Base-by-base conservation (phyloP, 2,888 invertebrate species). In the Tipula vernalis region DNA sequence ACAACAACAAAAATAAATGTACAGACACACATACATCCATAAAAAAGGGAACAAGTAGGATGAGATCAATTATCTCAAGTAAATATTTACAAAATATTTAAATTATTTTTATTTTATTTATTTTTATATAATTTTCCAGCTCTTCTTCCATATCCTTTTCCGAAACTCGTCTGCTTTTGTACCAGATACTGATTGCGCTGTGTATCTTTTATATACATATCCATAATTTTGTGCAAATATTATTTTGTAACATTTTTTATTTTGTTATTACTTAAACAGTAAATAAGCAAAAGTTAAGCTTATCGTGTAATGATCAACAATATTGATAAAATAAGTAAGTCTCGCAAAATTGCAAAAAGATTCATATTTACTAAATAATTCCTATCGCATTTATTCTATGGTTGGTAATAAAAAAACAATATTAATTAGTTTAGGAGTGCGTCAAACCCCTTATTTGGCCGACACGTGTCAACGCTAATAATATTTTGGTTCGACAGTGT, bases 71-170 rank as follows among this genome's bases (percentile, higher is more conserved):
- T 86, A 86, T 86, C 86, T 86, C 85, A 87, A 87, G 87, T 87
- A 47, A 87, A 71, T 85, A 86, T 42, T 86, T 86, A 85, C n/a
- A 5, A 86, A 28, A 85, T 86, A 44, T 87, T 86, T 71, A 71
- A 71, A 71, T 71, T 71, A 71, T 71, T 71, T 71, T 71, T 71
- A 71, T 86, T 18, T 57, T 42, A 84, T 89, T 90, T 86, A 71
- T 71, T 71, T 71, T 71, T 71, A 71, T 71, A 71, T 28, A 71
- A 71, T 71, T 71, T 71, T 12, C 71, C 28, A 71, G 71, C 18
- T 71, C 28, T 10, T 71, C 71, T 71, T 71, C 28, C 28, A 71
- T 10, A 71, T 71, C 71, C 51, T 57, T 57, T 57, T 15, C 10
- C 36, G 84, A 12, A 83, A 13, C 13, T 83, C 36, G 13, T 41